A percentile compares a stretch with the other conserved stretches of the same genome.
Conservation (phyloP, 2,113 vertebrate species). For the Cyprinus carpio region DNA sequence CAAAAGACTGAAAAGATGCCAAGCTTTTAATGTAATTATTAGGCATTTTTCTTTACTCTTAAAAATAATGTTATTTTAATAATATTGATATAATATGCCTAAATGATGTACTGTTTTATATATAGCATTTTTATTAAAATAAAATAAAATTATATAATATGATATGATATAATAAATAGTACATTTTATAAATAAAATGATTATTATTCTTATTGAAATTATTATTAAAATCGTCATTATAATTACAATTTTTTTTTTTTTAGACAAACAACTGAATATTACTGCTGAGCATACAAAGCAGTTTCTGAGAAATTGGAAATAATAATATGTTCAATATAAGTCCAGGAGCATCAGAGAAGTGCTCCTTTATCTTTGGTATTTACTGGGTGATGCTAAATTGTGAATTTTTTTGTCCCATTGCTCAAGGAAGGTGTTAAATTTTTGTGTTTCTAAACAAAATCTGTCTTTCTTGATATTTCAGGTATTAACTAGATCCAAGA, state of each 20-base stretch:
- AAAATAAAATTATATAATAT: not conserved
- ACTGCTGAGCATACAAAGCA: not conserved
- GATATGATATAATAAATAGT: too few relatives aligned
- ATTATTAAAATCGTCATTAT: not conserved
- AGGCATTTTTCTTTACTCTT: too few relatives aligned
- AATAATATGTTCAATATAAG: not conserved
- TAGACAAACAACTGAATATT: not conserved
- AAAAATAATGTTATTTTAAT: not conserved
- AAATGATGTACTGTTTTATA: not conserved
- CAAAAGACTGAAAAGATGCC: not conserved
- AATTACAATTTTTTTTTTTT: not conserved
- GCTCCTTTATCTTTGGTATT: not conserved
- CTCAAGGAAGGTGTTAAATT: not conserved
- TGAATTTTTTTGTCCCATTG: not conserved
- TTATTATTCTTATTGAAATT: not conserved
- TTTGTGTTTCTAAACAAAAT: constrained; percentile 56
- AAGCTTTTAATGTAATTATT: not conserved
- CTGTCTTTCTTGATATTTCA: constrained; percentile 72
- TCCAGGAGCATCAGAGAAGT: not conserved
- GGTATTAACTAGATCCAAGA: constrained; percentile 70
- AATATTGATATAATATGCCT: not conserved
- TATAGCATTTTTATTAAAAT: not conserved
- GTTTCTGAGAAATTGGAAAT: not conserved
- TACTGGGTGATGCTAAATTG: not conserved
- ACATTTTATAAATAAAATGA: too few relatives aligned